Conservation (phyloP, 2,113 vertebrate species). For the Cyanoderma ruficeps region DNA sequence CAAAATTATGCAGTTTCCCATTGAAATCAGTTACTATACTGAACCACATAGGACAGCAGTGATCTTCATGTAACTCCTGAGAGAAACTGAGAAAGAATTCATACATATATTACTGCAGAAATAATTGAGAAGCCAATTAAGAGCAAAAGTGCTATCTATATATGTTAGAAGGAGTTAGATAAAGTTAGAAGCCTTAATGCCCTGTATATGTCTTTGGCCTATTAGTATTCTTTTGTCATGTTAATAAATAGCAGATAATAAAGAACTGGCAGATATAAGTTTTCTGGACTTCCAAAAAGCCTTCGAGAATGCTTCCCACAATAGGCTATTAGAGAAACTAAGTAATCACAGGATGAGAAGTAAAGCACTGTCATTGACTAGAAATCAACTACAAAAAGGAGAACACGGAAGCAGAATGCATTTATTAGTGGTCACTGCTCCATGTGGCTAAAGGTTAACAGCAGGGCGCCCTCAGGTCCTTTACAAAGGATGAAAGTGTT, state of each 20-base stretch:
- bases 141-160: neutral
- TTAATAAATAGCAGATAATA: neutral
- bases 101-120: neutral
- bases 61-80: neutral
- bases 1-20: neutral
- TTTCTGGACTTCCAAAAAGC: neutral
- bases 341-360: neutral
- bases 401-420: neutral
- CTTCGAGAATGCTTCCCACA: neutral
- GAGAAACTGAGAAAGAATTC: neutral
- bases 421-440: constrained; percentile 2
- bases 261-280: neutral
- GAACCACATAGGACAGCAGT: neutral
- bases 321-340: neutral
- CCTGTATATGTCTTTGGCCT: neutral
- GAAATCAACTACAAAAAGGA: neutral
- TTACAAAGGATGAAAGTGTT: neutral
- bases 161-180: neutral
- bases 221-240: neutral
- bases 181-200: neutral
- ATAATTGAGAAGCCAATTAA: neutral
- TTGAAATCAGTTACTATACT: neutral
- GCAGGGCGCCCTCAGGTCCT: neutral
- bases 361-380: neutral
- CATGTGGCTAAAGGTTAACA: neutral